These are phyloP conservation scores for Drosophila mimica DNA, from an alignment of 2,888 invertebrate species.

Conservation along the genomic window DNA sequence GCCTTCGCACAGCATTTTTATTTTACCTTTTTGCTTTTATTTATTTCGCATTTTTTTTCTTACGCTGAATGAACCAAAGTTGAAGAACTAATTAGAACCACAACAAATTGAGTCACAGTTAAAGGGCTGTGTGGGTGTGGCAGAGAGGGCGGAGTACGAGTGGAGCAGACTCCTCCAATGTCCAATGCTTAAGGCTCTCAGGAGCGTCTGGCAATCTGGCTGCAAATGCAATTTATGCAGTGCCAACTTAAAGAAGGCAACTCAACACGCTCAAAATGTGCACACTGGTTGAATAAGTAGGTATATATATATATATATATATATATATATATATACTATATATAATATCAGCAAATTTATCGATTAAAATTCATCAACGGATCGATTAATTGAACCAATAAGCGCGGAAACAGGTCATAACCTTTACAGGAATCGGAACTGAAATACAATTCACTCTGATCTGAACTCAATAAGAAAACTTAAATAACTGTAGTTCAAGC, in stretches of 20 bases:
- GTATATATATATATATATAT: not conserved
- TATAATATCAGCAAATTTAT: no score
- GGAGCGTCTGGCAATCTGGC: constrained; percentile 20
- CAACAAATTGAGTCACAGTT: constrained; percentile 54
- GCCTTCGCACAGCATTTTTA: constrained; percentile 10
- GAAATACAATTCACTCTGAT: not conserved
- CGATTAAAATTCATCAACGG: no score
- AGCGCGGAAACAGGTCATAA: not conserved
- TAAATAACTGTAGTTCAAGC: not conserved
- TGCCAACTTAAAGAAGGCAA: constrained; percentile 5
- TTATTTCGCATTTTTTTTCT: constrained; percentile 10
- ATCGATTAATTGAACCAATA: not conserved
- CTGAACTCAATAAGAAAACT: not conserved
- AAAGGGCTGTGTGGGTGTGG: not conserved
- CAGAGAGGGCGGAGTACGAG: no score
- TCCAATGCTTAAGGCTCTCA: constrained; percentile 5
- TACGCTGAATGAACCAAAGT: constrained; percentile 51
- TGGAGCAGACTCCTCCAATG: no score
- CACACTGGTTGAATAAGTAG: not conserved
- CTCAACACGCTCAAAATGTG: not conserved
- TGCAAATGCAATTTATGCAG: constrained; percentile 42
- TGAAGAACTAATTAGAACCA: constrained; percentile 68
- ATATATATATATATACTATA: not conserved
- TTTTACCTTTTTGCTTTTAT: constrained; percentile 11
- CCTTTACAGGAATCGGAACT: not conserved